Base-by-base conservation (phyloP, 2,888 invertebrate species). In the Neoascia interrupta region DNA sequence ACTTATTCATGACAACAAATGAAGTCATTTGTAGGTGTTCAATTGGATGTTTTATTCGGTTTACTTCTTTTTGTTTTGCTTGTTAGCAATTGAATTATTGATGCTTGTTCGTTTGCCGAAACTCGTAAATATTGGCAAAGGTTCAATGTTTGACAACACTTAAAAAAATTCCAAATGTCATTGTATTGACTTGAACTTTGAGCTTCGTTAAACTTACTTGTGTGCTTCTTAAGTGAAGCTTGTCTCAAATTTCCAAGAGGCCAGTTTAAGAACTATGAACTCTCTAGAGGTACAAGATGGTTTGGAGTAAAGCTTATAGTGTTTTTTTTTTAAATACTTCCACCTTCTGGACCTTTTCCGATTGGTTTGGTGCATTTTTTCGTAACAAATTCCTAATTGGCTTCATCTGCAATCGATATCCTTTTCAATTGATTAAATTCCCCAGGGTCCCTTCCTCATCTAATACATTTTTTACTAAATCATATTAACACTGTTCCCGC, bases 1-100 rank as follows among this genome's bases (percentile, higher is more conserved):
- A 79, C 41, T 79, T 72, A 79, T 79, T 79, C 76, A 79, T 72
- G 58, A 54, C 31, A n/a, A 60, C 41, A 73, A 72, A 76, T 76
- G 64, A 72, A 64, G 72, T 76, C 60, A 54, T 72, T 72, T 79
- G 60, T 72, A 56, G 60, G 76, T 79, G 72, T 72, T 79, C 66
- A 79, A 79, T 76, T 76, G 63, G 72, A 47, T 64, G 72, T 66
- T 60, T 64, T 37, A 39, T 64, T 72, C 51, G 16, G 19, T 45
- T 11, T n/a, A 31, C 19, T 41, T 23, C 5, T 28, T 11, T 37
- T 5, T n/a, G 36, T 28, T 37, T 39, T 21, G 6, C 41, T 45
- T 26, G 5, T n/a, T 3, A 41, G 19, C 6, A 15, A 31, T 26
- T 51, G 21, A 66, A 66, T 56, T 45, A 56, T 66, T 56, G 36